Evolutionary conservation across 2,797 vertebrate genomes (phyloP), one percentile per base, ranked within the genome.

Genomic region (Falco columbarius): DNA sequence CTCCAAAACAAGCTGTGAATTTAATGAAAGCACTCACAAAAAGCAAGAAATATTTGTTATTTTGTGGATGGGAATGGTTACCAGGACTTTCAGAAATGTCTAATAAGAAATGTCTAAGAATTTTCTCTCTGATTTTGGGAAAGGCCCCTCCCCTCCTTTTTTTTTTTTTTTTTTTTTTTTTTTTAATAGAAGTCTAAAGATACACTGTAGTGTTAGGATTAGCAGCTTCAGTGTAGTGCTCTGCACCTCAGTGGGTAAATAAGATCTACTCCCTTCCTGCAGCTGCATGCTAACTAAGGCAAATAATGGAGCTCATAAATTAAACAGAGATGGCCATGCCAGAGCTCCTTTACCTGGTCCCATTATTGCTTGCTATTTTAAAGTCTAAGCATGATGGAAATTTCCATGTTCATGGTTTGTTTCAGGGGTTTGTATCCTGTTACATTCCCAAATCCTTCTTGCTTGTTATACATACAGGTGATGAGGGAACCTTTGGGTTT

Each of bases 271-370:
- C 75, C 47, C 47, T 63, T 87, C 36, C 72, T 71, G 56, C 61
- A 66, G 34, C 81, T 82, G 61, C 44, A 23, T 47, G 56, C 68
- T 93, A 93, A 79, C 58, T 23, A 89, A 89, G 61, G 63, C 87
- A 97, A 95, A 85, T 79, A 92, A 80, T n/a, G 0, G 19, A 89
- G 55, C 90, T 91, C 81, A 82, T 89, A 89, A 92, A 91, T 91
- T 93, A 94, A 87, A 81, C 49, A 79, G 46, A 65, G 34, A 30
- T 34, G 59, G 46, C 58, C 32, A 29, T 65, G 54, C 32, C 40
- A 72, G 52, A 52, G 8, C 18, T 73, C 67, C 56, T 71, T 54
- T 88, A 76, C 58, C 67, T 80, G 30, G 27, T 54, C 34, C 34
- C 13, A 6, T 94, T 93, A 76, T 42, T 77, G 63, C 62, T 81